Base-by-base conservation (phyloP, 2,113 vertebrate species). In the Lynx canadensis region DNA sequence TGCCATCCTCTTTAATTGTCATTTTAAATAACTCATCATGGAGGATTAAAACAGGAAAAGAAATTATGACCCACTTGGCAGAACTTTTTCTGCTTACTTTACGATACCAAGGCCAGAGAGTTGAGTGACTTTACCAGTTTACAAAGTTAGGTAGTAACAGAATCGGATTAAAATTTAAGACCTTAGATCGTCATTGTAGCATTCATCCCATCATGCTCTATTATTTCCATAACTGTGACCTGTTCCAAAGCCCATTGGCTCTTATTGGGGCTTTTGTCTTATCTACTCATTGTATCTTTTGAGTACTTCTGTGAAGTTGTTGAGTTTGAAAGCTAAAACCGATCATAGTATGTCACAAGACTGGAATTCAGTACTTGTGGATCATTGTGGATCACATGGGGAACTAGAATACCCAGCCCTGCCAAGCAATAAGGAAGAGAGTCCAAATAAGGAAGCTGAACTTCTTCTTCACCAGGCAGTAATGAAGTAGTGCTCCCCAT, bases 11-110 rank as follows among this genome's bases (percentile, higher is more conserved):
- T 78, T 18, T 90, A 38, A 81, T 74, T 95, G 4, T 89, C 31
- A 93, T 66, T 89, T 97, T 71, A 96, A 91, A 38, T 60, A 88
- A 21, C 50, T 52, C 65, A 36, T 57, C 36, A 68, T 81, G 41
- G 71, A 80, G 0, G 73, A 50, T 38, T 94, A 68, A 82, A 87
- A 60, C 3, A 52, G 27, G 14, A 92, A 57, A 81, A 66, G 31
- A 87, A 65, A 45, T 81, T 48, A 82, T 69, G n/a, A 36, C 11
- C 27, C 55, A 41, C 10, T 19, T 78, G 33, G 4, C 16, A 25
- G 25, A 91, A 63, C 29, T 69, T 7, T 50, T 66, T 74, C 50
- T 38, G 92, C n/a, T 85, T 71, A 33, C 60, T 96, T 69, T 96
- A 90, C 31, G 29, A 85, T 79, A 85, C 16, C 11, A 91, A 73